Evolutionary conservation across 1,140 invertebrate genomes (phyloP), one percentile per base, ranked within the genome.

Genomic region (Agraylea sexmaculata): DNA sequence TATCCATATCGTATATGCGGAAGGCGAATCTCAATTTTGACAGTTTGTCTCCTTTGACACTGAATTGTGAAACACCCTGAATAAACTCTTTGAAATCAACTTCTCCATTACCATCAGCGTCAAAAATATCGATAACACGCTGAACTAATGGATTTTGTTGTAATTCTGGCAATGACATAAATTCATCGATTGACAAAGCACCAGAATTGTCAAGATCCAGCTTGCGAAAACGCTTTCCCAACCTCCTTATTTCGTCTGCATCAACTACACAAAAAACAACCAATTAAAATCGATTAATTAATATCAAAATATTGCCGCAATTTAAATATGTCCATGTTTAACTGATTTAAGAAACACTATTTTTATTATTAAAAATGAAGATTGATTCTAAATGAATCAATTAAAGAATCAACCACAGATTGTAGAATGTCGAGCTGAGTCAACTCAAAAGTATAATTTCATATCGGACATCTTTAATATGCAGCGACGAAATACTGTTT

Each of bases 1-100:
- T 96, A 70, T 99, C 93, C 89, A 99, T 96, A 64, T 99, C 94
- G 61, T 99, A 99, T 61, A 99, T 97, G 67, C 92, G 82, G 67
- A 98, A 98, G 6, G 93, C 94, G 72, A 98, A 98, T 60, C 88
- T 77, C 54, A 98, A 71, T 71, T 98, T 98, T 45, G 91, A 94
- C 60, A 95, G 77, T 68, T 98, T 97, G 67, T 98, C 93, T 20
- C 94, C 93, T 74, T 96, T 96, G 31, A 98, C 93, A 68, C 93
- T 97, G 71, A 98, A 98, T 63, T 97, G 93, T 39, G 93, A 97
- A 37, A 98, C 91, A 40, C 93, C 93, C 69, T 97, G 91, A 56
- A 98, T 98, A 60, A 98, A 98, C 72, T 98, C 94, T 77, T 78
- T 73, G 68, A 79, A 74, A 51, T 74, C 70, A 40, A 74, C 70